Base-by-base conservation (phyloP, 2,113 vertebrate species). In the Lasiurus borealis region DNA sequence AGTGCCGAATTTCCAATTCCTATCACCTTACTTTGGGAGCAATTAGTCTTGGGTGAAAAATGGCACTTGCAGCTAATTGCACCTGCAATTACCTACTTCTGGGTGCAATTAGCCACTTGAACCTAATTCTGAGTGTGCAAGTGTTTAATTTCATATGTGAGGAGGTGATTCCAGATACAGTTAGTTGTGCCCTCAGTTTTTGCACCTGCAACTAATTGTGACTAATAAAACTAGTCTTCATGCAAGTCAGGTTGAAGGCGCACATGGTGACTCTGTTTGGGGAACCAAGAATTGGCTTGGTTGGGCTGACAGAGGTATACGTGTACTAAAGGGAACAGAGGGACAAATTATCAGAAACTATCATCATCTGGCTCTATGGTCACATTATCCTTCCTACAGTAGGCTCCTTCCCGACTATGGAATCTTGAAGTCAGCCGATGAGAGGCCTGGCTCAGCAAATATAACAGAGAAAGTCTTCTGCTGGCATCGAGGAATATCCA, bases 51-150 rank as follows among this genome's bases (percentile, higher is more conserved):
- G 25, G 96, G 96, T 96, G 96, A 97, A 97, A 97, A 97, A 96
- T 77, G 96, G 94, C 91, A 97, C 97, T 97, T 93, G 95, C 92
- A 95, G 94, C 94, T 97, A 97, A 97, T 97, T 97, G 96, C 92
- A 97, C 97, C 95, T 93, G 95, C 96, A 97, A 97, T 97, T 97
- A 97, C 95, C 95, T 97, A 97, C 97, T 97, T 97, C 97, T 90
- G 90, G 96, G 97, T 97, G 71, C 97, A 96, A 96, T 97, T 97
- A 97, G 94, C 96, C 94, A 95, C 97, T 97, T 97, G 97, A 97
- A 97, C 95, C 97, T 97, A 97, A 97, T 97, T 97, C 97, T 96
- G 97, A 93, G 97, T 97, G 96, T 97, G 97, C 96, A 97, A 97
- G 96, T 97, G 96, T 96, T 97, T 97, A 95, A 97, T 96, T 97